Conservation (phyloP, 1,140 invertebrate species). For the Vanessa tameamea region DNA sequence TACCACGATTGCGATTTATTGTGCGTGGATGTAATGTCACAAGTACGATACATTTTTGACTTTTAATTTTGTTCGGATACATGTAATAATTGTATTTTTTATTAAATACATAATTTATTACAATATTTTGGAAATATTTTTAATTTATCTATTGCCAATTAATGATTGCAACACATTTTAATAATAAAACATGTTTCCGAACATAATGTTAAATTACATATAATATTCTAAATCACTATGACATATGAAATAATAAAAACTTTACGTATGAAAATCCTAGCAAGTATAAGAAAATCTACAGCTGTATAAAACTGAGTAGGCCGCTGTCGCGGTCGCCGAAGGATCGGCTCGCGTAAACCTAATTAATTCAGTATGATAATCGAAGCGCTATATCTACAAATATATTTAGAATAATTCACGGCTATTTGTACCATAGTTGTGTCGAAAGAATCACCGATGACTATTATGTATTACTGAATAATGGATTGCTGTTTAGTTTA, state of each 20-base stretch:
- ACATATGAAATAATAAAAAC: constrained; percentile 39
- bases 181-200: constrained; percentile 35
- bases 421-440: constrained; percentile 64
- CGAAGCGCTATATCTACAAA: constrained; percentile 48
- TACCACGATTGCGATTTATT: constrained; percentile 55
- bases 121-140: neutral
- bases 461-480: constrained; percentile 4
- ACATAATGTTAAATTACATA: constrained; percentile 23
- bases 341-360: constrained; percentile 9
- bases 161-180: constrained; percentile 6
- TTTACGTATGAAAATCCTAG: constrained; percentile 67
- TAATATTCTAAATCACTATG: constrained; percentile 41
- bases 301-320: constrained; percentile 48
- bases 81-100: neutral
- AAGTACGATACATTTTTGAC: constrained; percentile 42
- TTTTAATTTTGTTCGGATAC: constrained; percentile 33
- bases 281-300: constrained; percentile 44
- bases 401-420: constrained; percentile 55
- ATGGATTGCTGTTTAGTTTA: neutral
- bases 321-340: constrained; percentile 24
- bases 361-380: constrained; percentile 25
- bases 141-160: neutral
- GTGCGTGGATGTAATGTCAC: constrained; percentile 59
- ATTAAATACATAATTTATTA: constrained; percentile 1
- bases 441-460: constrained; percentile 26